These are phyloP conservation scores for Sebastolobus alascanus DNA, from an alignment of 2,797 vertebrate species.

Conservation along the genomic window DNA sequence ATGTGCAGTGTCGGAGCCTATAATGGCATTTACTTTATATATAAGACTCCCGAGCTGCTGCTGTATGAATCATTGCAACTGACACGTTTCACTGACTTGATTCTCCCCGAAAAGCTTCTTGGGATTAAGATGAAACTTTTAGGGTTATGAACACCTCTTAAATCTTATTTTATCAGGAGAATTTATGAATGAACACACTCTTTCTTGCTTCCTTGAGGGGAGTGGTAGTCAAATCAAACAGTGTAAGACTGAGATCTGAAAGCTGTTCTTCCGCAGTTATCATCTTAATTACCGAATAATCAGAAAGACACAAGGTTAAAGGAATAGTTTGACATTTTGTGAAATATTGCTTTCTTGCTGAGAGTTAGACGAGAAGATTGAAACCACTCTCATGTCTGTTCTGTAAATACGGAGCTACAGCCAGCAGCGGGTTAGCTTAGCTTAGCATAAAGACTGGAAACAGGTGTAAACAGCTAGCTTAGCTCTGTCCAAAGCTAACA, in stretches of 20 bases:
- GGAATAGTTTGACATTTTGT: not conserved
- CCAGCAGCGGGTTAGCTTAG: not conserved
- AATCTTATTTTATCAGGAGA: conserved; percentile 5
- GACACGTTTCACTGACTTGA: conserved; percentile 18
- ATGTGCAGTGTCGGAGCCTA: conserved; percentile 18
- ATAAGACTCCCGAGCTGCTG: conserved; percentile 9
- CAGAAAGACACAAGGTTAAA: not conserved
- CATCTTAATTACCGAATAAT: not conserved
- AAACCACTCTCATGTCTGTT: not conserved
- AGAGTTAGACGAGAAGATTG: not conserved
- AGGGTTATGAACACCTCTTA: not conserved
- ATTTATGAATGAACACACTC: not conserved
- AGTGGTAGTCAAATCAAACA: not conserved
- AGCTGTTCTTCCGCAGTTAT: not conserved
- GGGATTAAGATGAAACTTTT: not conserved
- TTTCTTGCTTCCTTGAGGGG: not conserved
- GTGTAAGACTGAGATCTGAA: not conserved
- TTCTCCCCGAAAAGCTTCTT: conserved; percentile 7
- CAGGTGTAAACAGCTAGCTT: not conserved
- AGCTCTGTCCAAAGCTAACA: not conserved
- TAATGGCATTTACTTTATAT: conserved; percentile 41
- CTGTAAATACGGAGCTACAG: not conserved
- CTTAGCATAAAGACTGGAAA: not conserved
- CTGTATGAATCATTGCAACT: not conserved
- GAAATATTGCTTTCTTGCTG: not conserved